These are phyloP conservation scores for Notarius lentiginosus DNA, from an alignment of 2,113 vertebrate genomes.

Conservation along the genomic window DNA sequence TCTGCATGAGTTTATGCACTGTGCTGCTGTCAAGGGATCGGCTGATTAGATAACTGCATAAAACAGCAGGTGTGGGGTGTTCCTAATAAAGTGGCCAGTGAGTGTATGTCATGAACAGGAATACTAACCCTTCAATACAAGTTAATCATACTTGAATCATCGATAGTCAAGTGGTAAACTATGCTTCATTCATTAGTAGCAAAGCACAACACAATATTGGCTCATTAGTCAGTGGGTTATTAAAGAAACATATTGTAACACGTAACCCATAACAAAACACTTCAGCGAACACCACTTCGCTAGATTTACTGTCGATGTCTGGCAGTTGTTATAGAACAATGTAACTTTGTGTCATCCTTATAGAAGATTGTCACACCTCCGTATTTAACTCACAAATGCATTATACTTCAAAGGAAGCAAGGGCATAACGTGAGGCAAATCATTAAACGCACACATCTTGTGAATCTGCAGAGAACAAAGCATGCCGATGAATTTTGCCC, in stretches of 20 bases:
- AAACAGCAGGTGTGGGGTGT: too few species aligned
- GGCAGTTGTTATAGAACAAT: slow-evolving; percentile 32
- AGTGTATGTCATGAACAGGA: too few species aligned
- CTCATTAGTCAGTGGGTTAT: neutral
- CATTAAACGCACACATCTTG: slow-evolving; percentile 45
- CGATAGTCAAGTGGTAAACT: neutral
- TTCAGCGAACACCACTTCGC: neutral
- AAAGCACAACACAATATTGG: neutral
- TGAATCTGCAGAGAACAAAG: slow-evolving; percentile 50
- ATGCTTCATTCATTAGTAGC: neutral
- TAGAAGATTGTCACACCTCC: slow-evolving; percentile 28
- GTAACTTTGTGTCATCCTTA: slow-evolving; percentile 33
- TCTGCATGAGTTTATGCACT: too few species aligned
- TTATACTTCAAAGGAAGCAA: slow-evolving; percentile 34
- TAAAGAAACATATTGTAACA: neutral
- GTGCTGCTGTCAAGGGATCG: too few species aligned
- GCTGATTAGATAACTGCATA: too few species aligned
- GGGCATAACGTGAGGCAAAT: slow-evolving; percentile 22
- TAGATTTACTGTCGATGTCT: slow-evolving; percentile 16
- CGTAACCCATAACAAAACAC: neutral
- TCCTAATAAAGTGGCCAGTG: too few species aligned
- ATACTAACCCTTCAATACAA: neutral
- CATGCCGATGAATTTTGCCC: slow-evolving; percentile 22
- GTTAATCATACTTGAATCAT: neutral
- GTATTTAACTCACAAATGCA: slow-evolving; percentile 32